phyloP scores from a whole-genome alignment of 1,140 invertebrate species.

The Druon quercuslanigerum region DNA sequence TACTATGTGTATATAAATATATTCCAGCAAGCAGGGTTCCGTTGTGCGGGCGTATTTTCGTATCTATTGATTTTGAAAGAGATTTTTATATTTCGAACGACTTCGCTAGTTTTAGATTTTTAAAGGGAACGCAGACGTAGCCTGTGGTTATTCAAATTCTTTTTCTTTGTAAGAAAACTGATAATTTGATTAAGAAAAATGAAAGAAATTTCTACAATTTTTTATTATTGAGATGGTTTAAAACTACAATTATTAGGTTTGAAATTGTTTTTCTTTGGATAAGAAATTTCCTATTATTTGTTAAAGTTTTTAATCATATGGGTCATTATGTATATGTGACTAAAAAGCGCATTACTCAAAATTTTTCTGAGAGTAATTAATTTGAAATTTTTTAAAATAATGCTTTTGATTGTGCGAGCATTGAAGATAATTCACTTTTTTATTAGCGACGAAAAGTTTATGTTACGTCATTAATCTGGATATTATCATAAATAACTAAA shows the following conservation, averaged over 20 bases:
- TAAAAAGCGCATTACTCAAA: background rate
- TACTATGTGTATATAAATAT: constrained; percentile 5
- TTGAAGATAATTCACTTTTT: background rate
- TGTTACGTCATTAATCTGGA: background rate
- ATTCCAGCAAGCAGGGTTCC: background rate
- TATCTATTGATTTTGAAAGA: background rate
- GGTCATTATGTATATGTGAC: background rate
- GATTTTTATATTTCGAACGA: constrained; percentile 26
- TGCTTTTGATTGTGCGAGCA: background rate
- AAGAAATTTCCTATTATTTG: background rate
- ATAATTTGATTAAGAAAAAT: background rate
- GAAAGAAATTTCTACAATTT: background rate
- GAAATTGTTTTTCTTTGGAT: background rate
- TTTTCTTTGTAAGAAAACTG: constrained; percentile 4
- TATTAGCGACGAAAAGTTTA: background rate
- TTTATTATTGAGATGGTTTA: background rate
- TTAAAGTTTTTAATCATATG: background rate
- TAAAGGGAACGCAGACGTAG: background rate
- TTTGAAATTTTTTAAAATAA: background rate
- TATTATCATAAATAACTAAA: background rate
- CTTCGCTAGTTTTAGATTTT: background rate
- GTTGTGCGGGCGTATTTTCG: constrained; percentile 3
- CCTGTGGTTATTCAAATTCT: background rate
- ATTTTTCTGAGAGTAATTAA: background rate
- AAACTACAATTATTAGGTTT: background rate